phyloP scores from a whole-genome alignment of 2,113 vertebrate genomes.

The human region DNA sequence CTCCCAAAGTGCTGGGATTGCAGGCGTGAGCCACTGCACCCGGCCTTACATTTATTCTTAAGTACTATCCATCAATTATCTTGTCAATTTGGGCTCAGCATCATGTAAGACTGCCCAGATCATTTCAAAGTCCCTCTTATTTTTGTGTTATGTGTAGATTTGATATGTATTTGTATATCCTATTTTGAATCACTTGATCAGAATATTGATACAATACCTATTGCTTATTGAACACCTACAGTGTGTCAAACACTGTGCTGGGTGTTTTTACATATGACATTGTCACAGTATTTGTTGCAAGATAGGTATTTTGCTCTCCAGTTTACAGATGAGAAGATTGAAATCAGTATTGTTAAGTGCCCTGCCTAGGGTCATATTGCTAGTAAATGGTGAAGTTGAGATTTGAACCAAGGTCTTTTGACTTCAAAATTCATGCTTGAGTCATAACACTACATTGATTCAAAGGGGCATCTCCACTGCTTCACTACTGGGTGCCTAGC shows the following conservation, averaged over 20 bases:
- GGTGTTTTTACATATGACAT: not conserved
- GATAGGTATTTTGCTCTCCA: not conserved
- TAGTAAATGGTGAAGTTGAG: slow-evolving; percentile 20
- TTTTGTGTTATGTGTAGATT: not conserved
- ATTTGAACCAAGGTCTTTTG: slow-evolving; percentile 42
- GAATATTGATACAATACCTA: not conserved
- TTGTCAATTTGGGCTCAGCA: not conserved
- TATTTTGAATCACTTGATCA: slow-evolving; percentile 16
- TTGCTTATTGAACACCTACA: not conserved
- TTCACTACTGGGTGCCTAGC: not conserved
- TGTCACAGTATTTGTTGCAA: slow-evolving; percentile 35
- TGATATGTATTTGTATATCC: not conserved
- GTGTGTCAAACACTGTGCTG: not conserved
- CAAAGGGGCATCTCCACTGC: not conserved
- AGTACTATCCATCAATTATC: not conserved
- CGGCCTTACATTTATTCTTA: too few species aligned
- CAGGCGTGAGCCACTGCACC: too few species aligned
- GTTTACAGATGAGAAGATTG: slow-evolving; percentile 15
- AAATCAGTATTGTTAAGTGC: slow-evolving; percentile 12
- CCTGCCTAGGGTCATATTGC: not conserved
- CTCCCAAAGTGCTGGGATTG: too few species aligned
- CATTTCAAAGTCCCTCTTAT: not conserved
- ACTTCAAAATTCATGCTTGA: slow-evolving; percentile 30
- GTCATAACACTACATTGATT: not conserved
- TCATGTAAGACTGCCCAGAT: not conserved